These are phyloP conservation scores for Leptinotarsa haldemani DNA, from an alignment of 2,888 invertebrate genomes.

Conservation along the genomic window DNA sequence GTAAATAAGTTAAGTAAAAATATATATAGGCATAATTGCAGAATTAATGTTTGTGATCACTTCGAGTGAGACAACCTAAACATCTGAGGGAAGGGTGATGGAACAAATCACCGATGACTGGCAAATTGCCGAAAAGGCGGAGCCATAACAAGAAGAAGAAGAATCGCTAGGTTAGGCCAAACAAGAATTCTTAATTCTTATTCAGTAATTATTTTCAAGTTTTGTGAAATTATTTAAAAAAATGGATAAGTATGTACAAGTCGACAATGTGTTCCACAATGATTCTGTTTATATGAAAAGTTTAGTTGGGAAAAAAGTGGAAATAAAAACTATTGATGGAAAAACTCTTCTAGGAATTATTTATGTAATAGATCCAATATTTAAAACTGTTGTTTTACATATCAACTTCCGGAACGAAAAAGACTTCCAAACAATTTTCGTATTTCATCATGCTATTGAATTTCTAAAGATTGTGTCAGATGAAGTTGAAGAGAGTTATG, in stretches of 20 bases:
- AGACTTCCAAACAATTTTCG: constrained; percentile 47
- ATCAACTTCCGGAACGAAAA: constrained; percentile 40
- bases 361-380: constrained; percentile 61
- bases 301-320: constrained; percentile 57
- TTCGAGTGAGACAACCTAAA: too few species aligned
- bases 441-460: constrained; percentile 56
- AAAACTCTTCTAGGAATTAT: constrained; percentile 53
- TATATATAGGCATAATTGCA: too few species aligned
- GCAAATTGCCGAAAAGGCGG: too few species aligned
- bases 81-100: too few species aligned
- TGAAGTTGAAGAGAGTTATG: constrained; percentile 46
- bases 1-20: too few species aligned
- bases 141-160: too few species aligned
- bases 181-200: too few species aligned
- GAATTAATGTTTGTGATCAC: too few species aligned
- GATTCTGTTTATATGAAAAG: constrained; percentile 55
- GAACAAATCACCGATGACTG: too few species aligned
- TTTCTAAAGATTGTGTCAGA: constrained; percentile 51
- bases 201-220: too few species aligned
- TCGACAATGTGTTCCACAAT: constrained; percentile 50
- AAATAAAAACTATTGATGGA: constrained; percentile 54
- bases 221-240: neutral
- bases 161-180: too few species aligned
- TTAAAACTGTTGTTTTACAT: constrained; percentile 58
- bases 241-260: constrained; percentile 31